These are phyloP conservation scores for Pagetopsis macropterus DNA, from an alignment of 2,797 vertebrate genomes.

Conservation along the genomic window DNA sequence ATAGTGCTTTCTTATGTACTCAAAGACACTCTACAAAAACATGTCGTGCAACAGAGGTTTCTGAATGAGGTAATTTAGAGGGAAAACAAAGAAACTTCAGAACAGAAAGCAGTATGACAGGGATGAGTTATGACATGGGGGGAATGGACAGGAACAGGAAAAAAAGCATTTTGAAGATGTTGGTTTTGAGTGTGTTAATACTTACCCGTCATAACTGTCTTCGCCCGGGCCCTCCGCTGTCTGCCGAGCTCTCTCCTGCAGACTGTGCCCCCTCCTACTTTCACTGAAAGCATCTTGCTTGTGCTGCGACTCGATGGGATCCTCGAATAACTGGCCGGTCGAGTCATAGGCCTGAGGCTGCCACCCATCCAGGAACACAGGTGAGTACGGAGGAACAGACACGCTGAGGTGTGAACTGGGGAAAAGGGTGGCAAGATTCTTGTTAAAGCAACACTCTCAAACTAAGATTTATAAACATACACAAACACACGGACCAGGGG, in stretches of 20 bases:
- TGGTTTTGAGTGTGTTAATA: neutral
- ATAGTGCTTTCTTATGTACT: neutral
- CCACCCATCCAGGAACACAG: conserved; percentile 88
- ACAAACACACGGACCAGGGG: conserved; percentile 56
- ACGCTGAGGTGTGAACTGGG: conserved; percentile 71
- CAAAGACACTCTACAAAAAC: no score
- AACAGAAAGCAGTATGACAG: no score
- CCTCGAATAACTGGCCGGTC: conserved; percentile 76
- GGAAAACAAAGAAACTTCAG: no score
- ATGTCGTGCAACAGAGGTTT: no score
- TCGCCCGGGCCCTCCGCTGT: neutral
- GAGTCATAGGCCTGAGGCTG: conserved; percentile 73
- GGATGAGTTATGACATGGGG: no score
- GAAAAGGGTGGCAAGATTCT: conserved; percentile 1
- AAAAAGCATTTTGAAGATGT: no score
- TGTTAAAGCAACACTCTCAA: conserved; percentile 13
- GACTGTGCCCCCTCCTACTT: conserved; percentile 33
- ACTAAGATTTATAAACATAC: neutral
- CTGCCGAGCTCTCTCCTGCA: conserved; percentile 6
- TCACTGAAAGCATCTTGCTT: conserved; percentile 80
- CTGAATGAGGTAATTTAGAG: no score
- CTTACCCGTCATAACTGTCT: conserved; percentile 55
- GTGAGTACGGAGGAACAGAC: conserved; percentile 78
- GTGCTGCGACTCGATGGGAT: conserved; percentile 86
- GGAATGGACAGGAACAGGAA: no score